A percentile compares a stretch with the other conserved stretches of the same genome.
Conservation (phyloP, 2,888 invertebrate species). For the Drosophila trichaetosa region DNA sequence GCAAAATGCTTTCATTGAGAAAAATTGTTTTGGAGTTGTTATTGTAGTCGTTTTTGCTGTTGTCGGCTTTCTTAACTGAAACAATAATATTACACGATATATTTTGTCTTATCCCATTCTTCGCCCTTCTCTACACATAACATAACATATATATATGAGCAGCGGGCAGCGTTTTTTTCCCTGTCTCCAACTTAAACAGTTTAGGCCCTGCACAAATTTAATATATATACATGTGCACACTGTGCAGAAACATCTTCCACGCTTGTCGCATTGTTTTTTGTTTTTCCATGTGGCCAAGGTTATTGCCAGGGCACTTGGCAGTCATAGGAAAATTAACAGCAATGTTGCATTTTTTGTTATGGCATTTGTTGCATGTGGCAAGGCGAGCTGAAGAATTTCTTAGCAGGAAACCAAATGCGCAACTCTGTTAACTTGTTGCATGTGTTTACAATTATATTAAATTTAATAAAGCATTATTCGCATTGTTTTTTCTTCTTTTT, state of each 20-base stretch:
- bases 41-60: constrained; percentile 20
- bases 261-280: constrained; percentile 3
- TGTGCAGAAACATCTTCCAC: constrained; percentile 32
- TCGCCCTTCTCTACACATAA: constrained; percentile 24
- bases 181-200: neutral
- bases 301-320: constrained; percentile 48
- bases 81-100: constrained; percentile 53
- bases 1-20: constrained; percentile 72
- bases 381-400: constrained; percentile 54
- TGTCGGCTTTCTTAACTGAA: constrained; percentile 46
- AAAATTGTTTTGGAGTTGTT: constrained; percentile 40
- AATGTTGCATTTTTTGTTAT: constrained; percentile 20
- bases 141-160: constrained; percentile 12
- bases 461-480: constrained; percentile 62
- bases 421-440: constrained; percentile 53
- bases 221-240: constrained; percentile 17
- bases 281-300: constrained; percentile 43
- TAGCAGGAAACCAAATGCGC: constrained; percentile 58
- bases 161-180: constrained; percentile 11
- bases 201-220: neutral
- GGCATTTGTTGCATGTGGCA: constrained; percentile 35
- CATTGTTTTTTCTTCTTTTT: constrained; percentile 68
- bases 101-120: constrained; percentile 56
- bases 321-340: constrained; percentile 28
- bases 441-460: constrained; percentile 72